Base-by-base conservation (phyloP, 1,140 invertebrate genomes). In the Ectropis grisescens region DNA sequence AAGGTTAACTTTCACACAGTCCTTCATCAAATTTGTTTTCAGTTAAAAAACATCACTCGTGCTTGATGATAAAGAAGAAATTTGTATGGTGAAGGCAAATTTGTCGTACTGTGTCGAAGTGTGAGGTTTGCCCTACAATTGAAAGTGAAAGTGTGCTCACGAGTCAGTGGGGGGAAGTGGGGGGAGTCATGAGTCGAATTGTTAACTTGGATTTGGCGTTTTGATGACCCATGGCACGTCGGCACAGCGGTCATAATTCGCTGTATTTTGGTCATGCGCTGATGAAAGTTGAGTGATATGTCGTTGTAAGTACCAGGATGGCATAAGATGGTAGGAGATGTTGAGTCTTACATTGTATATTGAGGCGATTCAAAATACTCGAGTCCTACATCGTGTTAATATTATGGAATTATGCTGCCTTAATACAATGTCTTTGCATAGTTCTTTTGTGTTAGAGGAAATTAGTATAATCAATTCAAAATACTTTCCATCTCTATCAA, bases 131-230 rank as follows among this genome's bases (percentile, higher is more conserved):
- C 60, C 72, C 72, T 74, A 78, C 58, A 74, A 78, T 65, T 59
- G 70, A 78, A 78, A 78, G 72, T 78, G 72, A 78, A 78, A 78
- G 72, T 78, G 48, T 47, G 54, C 47, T 48, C 47, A 44, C 32
- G 43, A 33, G 35, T 34, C 23, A 2, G 40, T 14, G 50, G 51
- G 43, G 50, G 50, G 56, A 50, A 54, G 56, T 52, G 59, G 54
- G 62, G 54, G 47, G 57, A 58, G 61, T 57, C 25, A 9, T 37
- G 51, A 48, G 51, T 58, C 58, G 71, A 65, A 72, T n/a, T 76
- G 57, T 61, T 67, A 72, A 72, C 60, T 57, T 61, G 58, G 64
- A 67, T 69, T 75, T 71, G 47, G 65, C 56, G 55, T 52, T 61
- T 69, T 71, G 61, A 68, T 66, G 61, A 74, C 52, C 56, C 67